Evolutionary conservation across 2,113 vertebrate species (phyloP).

Genomic region (Trochalopteron elliotii): DNA sequence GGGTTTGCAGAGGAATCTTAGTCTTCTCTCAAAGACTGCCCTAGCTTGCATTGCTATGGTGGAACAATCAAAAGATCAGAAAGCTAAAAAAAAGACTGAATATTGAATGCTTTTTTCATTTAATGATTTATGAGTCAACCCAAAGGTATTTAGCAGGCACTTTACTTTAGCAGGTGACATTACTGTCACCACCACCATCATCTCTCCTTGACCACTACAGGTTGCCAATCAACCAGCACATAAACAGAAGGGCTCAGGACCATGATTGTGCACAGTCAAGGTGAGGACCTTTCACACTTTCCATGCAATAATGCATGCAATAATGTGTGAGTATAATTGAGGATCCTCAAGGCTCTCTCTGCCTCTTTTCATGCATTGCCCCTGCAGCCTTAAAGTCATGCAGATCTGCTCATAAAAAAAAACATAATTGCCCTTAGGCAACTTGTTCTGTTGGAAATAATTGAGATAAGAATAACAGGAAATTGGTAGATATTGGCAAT

Average conservation of each 20-base stretch:
- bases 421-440: background rate
- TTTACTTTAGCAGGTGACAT: background rate
- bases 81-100: background rate
- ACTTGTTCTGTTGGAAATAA: conserved; percentile 40
- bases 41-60: background rate
- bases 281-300: background rate
- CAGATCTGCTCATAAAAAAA: background rate
- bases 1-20: background rate
- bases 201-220: background rate
- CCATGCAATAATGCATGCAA: no score
- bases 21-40: background rate
- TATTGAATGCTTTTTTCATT: background rate
- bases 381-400: background rate
- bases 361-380: background rate
- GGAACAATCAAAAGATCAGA: background rate
- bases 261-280: background rate
- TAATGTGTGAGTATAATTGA: background rate
- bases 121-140: background rate
- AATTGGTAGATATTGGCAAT: conserved; percentile 65
- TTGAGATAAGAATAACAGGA: conserved; percentile 51
- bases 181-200: background rate
- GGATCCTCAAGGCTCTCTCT: background rate
- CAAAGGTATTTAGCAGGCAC: background rate
- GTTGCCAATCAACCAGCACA: background rate
- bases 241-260: background rate